Evolutionary conservation across 2,113 vertebrate genomes (phyloP).

Genomic region (Triplophysa siluroides): DNA sequence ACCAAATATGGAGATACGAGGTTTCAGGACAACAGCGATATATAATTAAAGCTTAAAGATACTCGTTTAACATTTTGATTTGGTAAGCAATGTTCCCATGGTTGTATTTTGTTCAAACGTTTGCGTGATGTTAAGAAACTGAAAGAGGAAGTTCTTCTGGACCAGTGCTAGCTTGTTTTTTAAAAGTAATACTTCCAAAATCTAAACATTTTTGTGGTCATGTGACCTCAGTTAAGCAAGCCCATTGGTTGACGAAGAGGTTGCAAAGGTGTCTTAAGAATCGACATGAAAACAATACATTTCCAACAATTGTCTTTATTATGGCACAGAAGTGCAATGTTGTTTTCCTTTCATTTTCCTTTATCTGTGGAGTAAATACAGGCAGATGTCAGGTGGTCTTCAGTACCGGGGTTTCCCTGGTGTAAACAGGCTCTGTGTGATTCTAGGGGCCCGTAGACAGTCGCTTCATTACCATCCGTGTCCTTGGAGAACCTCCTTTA

Average conservation of each 20-base stretch:
- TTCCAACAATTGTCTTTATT: not conserved
- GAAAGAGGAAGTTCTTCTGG: too few relatives aligned
- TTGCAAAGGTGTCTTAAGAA: not conserved
- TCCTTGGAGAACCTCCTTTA: slow-evolving; percentile 69
- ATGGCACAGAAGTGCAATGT: not conserved
- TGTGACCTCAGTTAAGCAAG: not conserved
- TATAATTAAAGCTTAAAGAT: too few relatives aligned
- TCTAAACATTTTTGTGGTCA: not conserved
- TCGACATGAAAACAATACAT: not conserved
- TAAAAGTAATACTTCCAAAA: not conserved
- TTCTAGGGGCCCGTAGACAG: slow-evolving; percentile 51
- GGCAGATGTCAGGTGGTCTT: slow-evolving; percentile 21
- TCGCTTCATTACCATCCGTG: slow-evolving; percentile 74
- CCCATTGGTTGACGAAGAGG: not conserved
- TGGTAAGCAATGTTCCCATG: too few relatives aligned
- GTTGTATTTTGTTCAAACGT: too few relatives aligned
- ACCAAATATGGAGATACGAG: too few relatives aligned
- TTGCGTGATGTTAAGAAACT: too few relatives aligned
- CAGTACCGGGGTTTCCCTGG: slow-evolving; percentile 22
- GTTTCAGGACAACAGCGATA: too few relatives aligned
- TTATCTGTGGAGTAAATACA: slow-evolving; percentile 12
- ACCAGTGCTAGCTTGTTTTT: too few relatives aligned
- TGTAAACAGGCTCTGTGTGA: slow-evolving; percentile 42
- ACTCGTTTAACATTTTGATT: too few relatives aligned
- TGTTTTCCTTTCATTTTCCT: not conserved